phyloP scores from a whole-genome alignment of 2,888 invertebrate species.

The Lamellibrachia columna region DNA sequence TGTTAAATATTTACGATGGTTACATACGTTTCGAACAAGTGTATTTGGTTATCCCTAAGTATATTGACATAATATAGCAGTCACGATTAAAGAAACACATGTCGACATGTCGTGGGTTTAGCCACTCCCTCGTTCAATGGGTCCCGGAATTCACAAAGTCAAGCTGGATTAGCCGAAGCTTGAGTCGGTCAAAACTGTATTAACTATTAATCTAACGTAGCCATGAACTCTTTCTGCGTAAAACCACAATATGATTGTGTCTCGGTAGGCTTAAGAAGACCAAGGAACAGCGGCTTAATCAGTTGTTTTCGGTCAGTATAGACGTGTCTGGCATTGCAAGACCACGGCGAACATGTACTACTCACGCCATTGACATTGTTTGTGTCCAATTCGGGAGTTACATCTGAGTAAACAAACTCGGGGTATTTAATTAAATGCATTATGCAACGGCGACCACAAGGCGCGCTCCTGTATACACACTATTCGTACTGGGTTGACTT shows the following conservation, averaged over 20 bases:
- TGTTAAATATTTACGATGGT: neutral
- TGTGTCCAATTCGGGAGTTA: neutral
- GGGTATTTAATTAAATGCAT: neutral
- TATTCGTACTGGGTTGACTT: neutral
- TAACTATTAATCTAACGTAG: neutral
- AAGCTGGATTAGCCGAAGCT: neutral
- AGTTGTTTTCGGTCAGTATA: neutral
- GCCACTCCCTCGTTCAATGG: neutral
- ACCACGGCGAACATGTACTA: neutral
- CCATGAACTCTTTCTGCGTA: neutral
- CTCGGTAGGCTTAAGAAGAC: neutral
- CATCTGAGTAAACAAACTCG: neutral
- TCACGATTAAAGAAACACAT: neutral
- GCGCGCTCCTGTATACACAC: neutral
- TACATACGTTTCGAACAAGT: neutral
- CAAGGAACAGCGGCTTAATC: neutral
- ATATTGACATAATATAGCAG: neutral
- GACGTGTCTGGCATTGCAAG: neutral
- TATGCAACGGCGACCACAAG: neutral
- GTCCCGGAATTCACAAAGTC: neutral
- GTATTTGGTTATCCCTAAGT: neutral
- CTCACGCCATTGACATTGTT: neutral
- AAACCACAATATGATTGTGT: neutral
- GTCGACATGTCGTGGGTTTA: neutral
- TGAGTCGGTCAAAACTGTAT: neutral